phyloP scores from a whole-genome alignment of 2,888 invertebrate species.

The Acronicta alni region DNA sequence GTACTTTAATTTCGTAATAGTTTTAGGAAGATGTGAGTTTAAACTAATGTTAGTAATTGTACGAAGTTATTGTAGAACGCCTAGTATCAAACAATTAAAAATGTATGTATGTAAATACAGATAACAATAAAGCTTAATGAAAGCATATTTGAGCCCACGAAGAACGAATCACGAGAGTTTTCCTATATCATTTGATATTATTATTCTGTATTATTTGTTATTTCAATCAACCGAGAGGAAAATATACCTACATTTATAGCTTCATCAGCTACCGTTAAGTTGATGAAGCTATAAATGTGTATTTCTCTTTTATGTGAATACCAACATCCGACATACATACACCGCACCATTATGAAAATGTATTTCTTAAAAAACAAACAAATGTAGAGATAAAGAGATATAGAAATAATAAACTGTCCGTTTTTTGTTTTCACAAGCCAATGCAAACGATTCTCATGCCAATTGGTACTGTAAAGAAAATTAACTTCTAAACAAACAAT shows the following conservation, averaged over 20 bases:
- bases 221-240: constrained; percentile 8
- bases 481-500: constrained; percentile 46
- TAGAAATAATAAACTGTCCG: constrained; percentile 30
- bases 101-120: constrained; percentile 11
- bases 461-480: constrained; percentile 46
- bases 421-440: constrained; percentile 37
- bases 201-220: constrained; percentile 2
- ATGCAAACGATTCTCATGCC: constrained; percentile 25
- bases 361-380: constrained; percentile 19
- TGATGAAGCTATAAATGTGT: constrained; percentile 22
- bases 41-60: constrained; percentile 28
- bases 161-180: constrained; percentile 2
- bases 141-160: constrained; percentile 10
- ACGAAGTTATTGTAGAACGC: constrained; percentile 5
- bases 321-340: constrained; percentile 15
- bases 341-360: constrained; percentile 23
- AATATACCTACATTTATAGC: no score
- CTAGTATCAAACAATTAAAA: constrained; percentile 16
- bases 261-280: constrained; percentile 1
- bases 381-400: constrained; percentile 15
- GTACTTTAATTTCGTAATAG: constrained; percentile 42
- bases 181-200: constrained; percentile 3
- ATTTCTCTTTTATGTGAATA: constrained; percentile 5
- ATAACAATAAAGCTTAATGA: constrained; percentile 30
- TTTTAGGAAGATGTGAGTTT: constrained; percentile 17